phyloP scores from a whole-genome alignment of 2,113 vertebrate species.

The Plestiodon gilberti region DNA sequence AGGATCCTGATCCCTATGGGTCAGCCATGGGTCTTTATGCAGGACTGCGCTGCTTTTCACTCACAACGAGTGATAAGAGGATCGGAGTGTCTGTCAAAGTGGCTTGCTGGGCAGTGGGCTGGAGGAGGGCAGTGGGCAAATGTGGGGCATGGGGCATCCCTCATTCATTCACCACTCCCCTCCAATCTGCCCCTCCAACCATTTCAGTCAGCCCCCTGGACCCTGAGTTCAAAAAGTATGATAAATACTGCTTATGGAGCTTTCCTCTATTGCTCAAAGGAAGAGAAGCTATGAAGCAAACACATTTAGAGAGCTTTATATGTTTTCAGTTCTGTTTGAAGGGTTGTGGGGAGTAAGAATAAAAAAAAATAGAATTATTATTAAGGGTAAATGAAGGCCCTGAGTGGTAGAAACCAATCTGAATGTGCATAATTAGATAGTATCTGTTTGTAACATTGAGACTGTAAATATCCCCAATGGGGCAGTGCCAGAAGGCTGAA shows the following conservation, averaged over 20 bases:
- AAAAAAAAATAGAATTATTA: conserved; percentile 73
- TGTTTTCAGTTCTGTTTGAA: conserved; percentile 70
- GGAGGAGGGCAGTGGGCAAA: too few species aligned
- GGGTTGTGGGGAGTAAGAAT: conserved; percentile 77
- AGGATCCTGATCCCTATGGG: too few species aligned
- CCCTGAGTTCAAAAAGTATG: not conserved
- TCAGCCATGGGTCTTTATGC: too few species aligned
- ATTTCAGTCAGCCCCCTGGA: too few species aligned
- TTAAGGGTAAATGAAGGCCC: conserved; percentile 75
- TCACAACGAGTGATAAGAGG: too few species aligned
- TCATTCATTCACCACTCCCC: too few species aligned
- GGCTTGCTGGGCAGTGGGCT: too few species aligned
- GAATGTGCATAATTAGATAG: conserved; percentile 79
- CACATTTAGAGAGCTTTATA: conserved; percentile 75
- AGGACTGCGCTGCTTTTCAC: too few species aligned
- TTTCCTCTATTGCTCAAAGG: conserved; percentile 51
- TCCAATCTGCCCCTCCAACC: too few species aligned
- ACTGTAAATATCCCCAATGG: conserved; percentile 75
- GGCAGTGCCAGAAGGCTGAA: conserved; percentile 76
- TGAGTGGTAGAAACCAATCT: conserved; percentile 57
- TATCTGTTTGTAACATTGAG: conserved; percentile 74
- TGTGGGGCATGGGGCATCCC: too few species aligned
- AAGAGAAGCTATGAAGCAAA: conserved; percentile 73
- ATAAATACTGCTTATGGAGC: not conserved
- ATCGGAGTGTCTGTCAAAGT: too few species aligned